Evolutionary conservation across 2,888 invertebrate species (phyloP).

Genomic region (Melipona beecheii): DNA sequence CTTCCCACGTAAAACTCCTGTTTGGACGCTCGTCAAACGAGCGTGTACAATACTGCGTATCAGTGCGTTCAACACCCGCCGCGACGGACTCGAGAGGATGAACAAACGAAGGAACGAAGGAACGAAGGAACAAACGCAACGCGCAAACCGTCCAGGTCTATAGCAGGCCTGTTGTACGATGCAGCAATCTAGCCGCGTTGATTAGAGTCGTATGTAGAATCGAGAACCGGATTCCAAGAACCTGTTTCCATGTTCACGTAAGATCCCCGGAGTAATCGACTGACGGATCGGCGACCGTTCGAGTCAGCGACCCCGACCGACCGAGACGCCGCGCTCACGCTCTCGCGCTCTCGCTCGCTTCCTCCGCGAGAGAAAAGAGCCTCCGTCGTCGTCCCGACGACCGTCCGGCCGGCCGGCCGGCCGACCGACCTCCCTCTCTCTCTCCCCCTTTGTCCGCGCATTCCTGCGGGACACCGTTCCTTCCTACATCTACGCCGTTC

Average conservation of each 20-base stretch:
- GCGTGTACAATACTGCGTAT: background rate
- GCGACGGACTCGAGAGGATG: conserved; percentile 23
- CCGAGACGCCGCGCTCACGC: conserved; percentile 60
- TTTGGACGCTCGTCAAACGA: no score
- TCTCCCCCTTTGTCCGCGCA: conserved; percentile 38
- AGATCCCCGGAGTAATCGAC: conserved; percentile 84
- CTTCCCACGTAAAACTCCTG: background rate
- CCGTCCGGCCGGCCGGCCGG: conserved; percentile 7
- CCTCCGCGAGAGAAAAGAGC: conserved; percentile 8
- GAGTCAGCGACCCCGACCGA: conserved; percentile 83
- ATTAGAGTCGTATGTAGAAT: conserved; percentile 84
- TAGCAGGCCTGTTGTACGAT: conserved; percentile 74
- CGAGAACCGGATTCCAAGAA: conserved; percentile 84
- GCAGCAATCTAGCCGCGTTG: conserved; percentile 84
- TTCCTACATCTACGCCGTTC: conserved; percentile 2
- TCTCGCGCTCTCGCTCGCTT: conserved; percentile 59
- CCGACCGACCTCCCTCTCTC: conserved; percentile 12
- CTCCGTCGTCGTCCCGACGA: conserved; percentile 50
- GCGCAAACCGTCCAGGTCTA: conserved; percentile 44
- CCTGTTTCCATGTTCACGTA: conserved; percentile 85
- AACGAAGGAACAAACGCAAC: conserved; percentile 63
- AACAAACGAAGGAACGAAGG: conserved; percentile 52
- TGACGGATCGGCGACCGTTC: conserved; percentile 84
- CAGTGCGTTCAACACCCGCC: background rate
- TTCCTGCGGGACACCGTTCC: conserved; percentile 42